A percentile compares a stretch with the other conserved stretches of the same genome.
Conservation (phyloP, 2,888 invertebrate species). For the Platycnemis pennipes region DNA sequence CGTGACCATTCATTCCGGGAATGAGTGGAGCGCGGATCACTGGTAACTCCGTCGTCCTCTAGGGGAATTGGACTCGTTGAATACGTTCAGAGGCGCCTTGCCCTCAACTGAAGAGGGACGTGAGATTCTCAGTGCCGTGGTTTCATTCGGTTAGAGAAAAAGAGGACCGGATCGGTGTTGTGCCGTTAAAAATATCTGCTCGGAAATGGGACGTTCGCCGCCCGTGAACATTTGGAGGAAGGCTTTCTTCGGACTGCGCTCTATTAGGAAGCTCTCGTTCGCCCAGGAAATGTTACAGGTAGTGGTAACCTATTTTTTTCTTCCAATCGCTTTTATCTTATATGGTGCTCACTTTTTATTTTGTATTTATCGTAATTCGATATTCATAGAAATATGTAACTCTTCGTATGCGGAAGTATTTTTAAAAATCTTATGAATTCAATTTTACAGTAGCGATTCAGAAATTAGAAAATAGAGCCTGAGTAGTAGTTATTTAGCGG, state of each 20-base stretch:
- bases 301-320: slow-evolving; percentile 70
- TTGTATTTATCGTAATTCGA: too few relatives aligned
- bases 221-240: slow-evolving; percentile 78
- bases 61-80: background rate
- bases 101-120: background rate
- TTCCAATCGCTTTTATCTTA: too few relatives aligned
- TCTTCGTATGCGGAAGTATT: too few relatives aligned
- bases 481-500: too few relatives aligned
- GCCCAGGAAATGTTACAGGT: slow-evolving; percentile 79
- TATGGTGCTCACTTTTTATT: too few relatives aligned
- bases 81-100: background rate
- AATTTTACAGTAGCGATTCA: too few relatives aligned
- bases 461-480: too few relatives aligned
- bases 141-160: background rate
- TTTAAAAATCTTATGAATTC: too few relatives aligned
- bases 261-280: slow-evolving; percentile 77
- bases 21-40: background rate
- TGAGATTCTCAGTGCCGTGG: background rate
- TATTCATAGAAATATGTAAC: too few relatives aligned
- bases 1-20: background rate
- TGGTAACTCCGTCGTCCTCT: background rate
- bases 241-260: slow-evolving; percentile 77
- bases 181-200: background rate
- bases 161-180: background rate
- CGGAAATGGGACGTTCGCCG: slow-evolving; percentile 50